Base-by-base conservation (phyloP, 2,113 vertebrate genomes). In the Zosterops borbonicus region DNA sequence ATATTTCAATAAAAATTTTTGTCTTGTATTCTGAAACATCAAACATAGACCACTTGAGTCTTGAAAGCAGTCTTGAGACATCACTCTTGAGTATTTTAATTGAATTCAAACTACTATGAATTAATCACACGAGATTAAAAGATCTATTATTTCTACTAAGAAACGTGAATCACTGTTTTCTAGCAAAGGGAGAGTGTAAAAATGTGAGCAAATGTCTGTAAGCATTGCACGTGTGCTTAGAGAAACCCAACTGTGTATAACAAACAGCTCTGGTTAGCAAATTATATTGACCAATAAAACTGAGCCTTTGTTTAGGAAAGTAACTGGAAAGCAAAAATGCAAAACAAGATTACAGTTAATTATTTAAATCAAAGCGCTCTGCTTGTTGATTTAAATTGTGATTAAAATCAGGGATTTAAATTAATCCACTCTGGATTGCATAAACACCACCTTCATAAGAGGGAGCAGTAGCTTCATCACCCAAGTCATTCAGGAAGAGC, bases 341-440 rank as follows among this genome's bases (percentile, higher is more conserved):
- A 96, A 92, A 95, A 82, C 50, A 84, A 94, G 77, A 91, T 92
- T 92, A 94, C 44, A 42, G 62, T 75, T 94, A 82, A 94, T 97
- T 94, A 95, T 95, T 96, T 95, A 95, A 95, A 95, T 92, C 92
- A 92, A 87, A 96, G 74, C 25, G 44, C 55, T 91, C 93, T 85
- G 74, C 78, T 85, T 84, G 83, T 91, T 94, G 93, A 95, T 94
- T 96, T 83, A 79, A 97, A 95, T 73, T 82, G 89, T 91, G 95
- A 97, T 96, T 97, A 95, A 93, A 95, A 96, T 92, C 91, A 78
- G 60, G 42, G 89, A 95, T 95, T 97, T 96, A 94, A 94, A 95
- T 94, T 91, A 95, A 96, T 92, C 87, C 81, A 53, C 52, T 81
- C 69, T 65, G 81, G 69, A 94, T 87, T 96, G 92, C 89, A 87